Evolutionary conservation across 2,113 vertebrate species (phyloP).

Genomic region (Bambusicola thoracicus): DNA sequence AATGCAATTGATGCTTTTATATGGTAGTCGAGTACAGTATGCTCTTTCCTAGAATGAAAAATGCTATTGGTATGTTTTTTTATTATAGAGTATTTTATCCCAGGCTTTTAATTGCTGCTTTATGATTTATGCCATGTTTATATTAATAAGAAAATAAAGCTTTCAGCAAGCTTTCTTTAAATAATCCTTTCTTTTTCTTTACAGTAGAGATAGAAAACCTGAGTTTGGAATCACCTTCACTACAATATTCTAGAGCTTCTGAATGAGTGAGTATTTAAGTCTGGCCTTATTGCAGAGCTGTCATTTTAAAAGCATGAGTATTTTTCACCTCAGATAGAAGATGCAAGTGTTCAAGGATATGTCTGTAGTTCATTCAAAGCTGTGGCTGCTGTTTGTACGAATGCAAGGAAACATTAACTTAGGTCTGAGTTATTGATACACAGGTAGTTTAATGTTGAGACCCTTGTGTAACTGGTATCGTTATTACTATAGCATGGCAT

Average conservation of each 20-base stretch:
- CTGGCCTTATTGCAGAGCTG: not conserved
- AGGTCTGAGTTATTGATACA: not conserved
- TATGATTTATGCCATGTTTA: not conserved
- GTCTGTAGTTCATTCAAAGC: not conserved
- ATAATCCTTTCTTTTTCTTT: not conserved
- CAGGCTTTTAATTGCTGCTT: not conserved
- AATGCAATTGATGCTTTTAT: not conserved
- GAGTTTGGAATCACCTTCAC: not conserved
- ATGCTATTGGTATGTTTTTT: not conserved
- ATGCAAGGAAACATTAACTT: not conserved
- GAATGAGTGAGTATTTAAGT: not conserved
- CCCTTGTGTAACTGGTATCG: not conserved
- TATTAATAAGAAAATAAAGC: not conserved
- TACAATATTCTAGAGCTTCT: not conserved
- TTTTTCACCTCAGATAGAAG: not conserved
- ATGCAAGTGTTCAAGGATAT: not conserved
- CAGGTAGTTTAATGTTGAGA: accelerated
- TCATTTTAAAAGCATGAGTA: not conserved
- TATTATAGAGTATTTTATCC: not conserved
- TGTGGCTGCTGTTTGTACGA: not conserved
- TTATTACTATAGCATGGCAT: not conserved
- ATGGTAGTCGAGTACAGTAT: not conserved
- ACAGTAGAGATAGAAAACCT: not conserved
- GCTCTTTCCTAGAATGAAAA: not conserved
- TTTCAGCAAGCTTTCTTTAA: not conserved